phyloP scores from a whole-genome alignment of 2,888 invertebrate genomes.

The Trichopria drosophilae region DNA sequence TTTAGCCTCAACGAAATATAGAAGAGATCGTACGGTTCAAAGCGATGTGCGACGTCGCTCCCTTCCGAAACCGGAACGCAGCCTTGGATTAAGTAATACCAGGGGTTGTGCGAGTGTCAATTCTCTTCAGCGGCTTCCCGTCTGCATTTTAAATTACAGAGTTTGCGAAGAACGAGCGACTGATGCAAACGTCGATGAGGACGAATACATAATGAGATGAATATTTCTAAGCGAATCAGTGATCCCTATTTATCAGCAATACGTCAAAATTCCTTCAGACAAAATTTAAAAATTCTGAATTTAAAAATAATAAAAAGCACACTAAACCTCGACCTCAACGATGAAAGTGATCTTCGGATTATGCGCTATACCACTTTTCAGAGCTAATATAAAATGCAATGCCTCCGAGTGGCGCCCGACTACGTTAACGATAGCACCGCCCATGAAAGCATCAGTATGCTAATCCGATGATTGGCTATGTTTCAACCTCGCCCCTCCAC shows the following conservation, averaged over 20 bases:
- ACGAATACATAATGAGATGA: too few species aligned
- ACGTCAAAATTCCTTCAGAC: too few species aligned
- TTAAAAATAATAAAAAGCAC: too few species aligned
- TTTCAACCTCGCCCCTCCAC: conserved; percentile 47
- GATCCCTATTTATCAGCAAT: too few species aligned
- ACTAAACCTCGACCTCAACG: too few species aligned
- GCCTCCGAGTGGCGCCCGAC: conserved; percentile 54
- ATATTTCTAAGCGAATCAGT: too few species aligned
- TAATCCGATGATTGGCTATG: conserved; percentile 59
- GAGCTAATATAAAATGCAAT: conserved; percentile 52
- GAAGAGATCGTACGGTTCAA: conserved; percentile 39
- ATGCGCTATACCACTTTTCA: too few species aligned
- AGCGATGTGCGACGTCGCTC: conserved; percentile 38
- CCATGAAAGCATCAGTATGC: conserved; percentile 55
- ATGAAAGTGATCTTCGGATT: too few species aligned
- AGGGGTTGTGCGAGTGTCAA: conserved; percentile 36
- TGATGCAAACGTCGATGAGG: too few species aligned
- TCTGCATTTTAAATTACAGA: conserved; percentile 44
- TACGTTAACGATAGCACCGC: conserved; percentile 47
- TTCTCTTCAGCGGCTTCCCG: conserved; percentile 32
- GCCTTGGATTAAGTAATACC: conserved; percentile 42
- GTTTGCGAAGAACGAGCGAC: too few species aligned
- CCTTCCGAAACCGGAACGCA: conserved; percentile 34
- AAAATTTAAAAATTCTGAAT: too few species aligned
- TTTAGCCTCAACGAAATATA: conserved; percentile 37